Percentiles rank a stretch among this genome's conserved stretches.
Conservation (phyloP, 2,113 vertebrate genomes). For the Ariopsis seemanni region DNA sequence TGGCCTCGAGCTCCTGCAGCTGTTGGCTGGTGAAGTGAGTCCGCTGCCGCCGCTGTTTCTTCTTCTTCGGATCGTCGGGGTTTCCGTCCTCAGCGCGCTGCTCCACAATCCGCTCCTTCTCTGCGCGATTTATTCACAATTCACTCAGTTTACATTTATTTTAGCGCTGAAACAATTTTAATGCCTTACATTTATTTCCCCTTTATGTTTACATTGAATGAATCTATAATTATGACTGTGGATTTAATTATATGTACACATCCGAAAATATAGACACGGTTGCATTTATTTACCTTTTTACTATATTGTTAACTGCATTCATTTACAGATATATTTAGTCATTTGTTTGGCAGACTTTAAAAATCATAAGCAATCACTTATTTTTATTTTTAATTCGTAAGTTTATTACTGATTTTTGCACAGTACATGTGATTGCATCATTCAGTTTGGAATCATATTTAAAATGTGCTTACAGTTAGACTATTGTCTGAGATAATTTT, state of each 20-base stretch:
- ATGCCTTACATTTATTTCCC: too few species aligned
- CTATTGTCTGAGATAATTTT: too few species aligned
- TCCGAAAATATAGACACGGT: neutral
- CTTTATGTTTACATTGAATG: neutral
- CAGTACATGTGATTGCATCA: neutral
- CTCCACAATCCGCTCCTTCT: conserved; percentile 83
- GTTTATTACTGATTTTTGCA: neutral
- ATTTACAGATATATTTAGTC: neutral
- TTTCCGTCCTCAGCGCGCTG: conserved; percentile 83
- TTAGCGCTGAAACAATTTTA: neutral
- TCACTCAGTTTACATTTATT: conserved; percentile 2
- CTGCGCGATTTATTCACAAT: conserved; percentile 64
- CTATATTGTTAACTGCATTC: neutral
- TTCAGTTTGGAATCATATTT: neutral
- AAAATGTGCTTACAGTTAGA: neutral
- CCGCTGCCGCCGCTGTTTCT: conserved; percentile 92
- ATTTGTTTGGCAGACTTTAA: neutral
- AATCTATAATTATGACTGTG: neutral
- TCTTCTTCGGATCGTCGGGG: conserved; percentile 91
- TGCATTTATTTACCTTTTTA: neutral
- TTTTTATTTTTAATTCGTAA: neutral
- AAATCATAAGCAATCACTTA: neutral
- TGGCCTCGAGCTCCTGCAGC: conserved; percentile 95
- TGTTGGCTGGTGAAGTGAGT: conserved; percentile 99
- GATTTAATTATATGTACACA: neutral